Evolutionary conservation across 2,888 invertebrate genomes (phyloP), one percentile per base, ranked within the genome.

Genomic region (Leistus spinibarbis): DNA sequence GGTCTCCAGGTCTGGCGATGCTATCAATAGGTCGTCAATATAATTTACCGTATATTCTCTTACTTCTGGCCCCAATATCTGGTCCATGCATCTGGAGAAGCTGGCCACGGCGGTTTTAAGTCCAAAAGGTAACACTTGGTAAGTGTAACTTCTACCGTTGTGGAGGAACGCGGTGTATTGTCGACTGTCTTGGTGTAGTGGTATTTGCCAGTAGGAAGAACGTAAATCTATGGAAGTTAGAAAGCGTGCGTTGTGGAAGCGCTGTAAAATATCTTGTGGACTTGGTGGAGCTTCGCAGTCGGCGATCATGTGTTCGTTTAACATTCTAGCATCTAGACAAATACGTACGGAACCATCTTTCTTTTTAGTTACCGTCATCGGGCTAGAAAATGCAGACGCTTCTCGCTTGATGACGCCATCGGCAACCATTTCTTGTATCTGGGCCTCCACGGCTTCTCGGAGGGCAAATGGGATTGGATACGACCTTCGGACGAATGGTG

Each of bases 11-110:
- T 71, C 71, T 1, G 60, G 24, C 0, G 82, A 82, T 0, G 78
- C 78, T 0, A 82, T 77, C 4, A 82, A 66, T 7, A 82, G 66
- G 67, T 83, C 82, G 77, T 82, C 82, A 7, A 83, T 77, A 75
- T 83, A 83, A 57, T 74, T 78, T 4, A 77, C 62, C 5, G 80
- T 68, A 76, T 80, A 82, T 19, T 76, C 68, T 13, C 77, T 66
- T n/a, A 79, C 78, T 64, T 79, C 78, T 16, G 80, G 77, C 0
- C 81, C 82, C 3, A 83, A 66, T 3, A 78, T 76, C 5, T 77
- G 10, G 17, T 78, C 77, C n/a, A 82, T 56, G 1, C 79, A 77
- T 4, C 79, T 27, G 13, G 80, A 78, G 56, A 82, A 81, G 0
- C 79, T 80, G 9, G 77, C 78, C 3, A 80, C 79, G 3, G 79